phyloP scores from a whole-genome alignment of 2,888 invertebrate species.

The Trisateles emortualis region DNA sequence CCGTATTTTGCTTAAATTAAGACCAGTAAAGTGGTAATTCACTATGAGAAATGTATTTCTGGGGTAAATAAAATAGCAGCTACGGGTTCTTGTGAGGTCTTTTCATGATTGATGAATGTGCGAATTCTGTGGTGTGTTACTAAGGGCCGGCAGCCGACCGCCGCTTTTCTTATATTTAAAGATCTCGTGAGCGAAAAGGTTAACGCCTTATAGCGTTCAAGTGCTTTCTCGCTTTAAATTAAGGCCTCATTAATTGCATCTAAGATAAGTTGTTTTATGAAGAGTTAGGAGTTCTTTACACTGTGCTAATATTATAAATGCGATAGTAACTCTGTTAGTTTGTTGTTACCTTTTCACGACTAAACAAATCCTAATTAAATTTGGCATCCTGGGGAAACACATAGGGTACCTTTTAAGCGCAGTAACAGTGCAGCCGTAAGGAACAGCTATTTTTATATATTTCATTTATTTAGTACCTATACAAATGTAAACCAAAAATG shows the following conservation, averaged over 20 bases:
- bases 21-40: slow-evolving; percentile 12
- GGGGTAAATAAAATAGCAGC: slow-evolving; percentile 33
- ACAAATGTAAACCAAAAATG: too few relatives aligned
- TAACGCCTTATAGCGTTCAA: slow-evolving; percentile 14
- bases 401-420: too few relatives aligned
- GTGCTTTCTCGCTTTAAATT: slow-evolving; percentile 11
- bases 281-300: too few relatives aligned
- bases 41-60: slow-evolving; percentile 36
- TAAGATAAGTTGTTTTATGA: not conserved
- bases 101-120: slow-evolving; percentile 47
- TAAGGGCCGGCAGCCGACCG: slow-evolving; percentile 15
- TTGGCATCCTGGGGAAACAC: too few relatives aligned
- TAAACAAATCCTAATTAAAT: too few relatives aligned
- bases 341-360: too few relatives aligned
- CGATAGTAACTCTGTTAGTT: too few relatives aligned
- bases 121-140: slow-evolving; percentile 26
- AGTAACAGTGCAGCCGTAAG: too few relatives aligned
- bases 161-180: slow-evolving; percentile 21
- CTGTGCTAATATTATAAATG: too few relatives aligned
- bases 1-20: slow-evolving; percentile 30
- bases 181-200: slow-evolving; percentile 12
- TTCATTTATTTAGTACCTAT: too few relatives aligned
- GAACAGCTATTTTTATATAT: too few relatives aligned
- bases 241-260: not conserved
- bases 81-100: slow-evolving; percentile 22